Evolutionary conservation across 1,140 invertebrate species (phyloP), one percentile per base, ranked within the genome.

Genomic region (Diabrotica undecimpunctata): DNA sequence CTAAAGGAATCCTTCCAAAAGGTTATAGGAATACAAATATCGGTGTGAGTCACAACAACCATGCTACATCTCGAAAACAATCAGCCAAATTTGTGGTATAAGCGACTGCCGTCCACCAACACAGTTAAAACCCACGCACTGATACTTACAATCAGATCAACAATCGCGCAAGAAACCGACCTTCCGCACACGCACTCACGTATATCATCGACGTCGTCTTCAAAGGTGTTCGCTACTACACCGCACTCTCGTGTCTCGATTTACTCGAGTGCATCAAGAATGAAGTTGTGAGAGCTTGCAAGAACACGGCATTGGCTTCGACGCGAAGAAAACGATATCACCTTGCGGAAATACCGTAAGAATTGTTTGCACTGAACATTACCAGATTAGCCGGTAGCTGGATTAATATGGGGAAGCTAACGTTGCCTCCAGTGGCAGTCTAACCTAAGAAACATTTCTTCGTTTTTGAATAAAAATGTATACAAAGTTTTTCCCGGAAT

Each of bases 31-130:
- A 75, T 74, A 53, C 72, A 69, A 63, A 70, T 69, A 53, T 75
- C 71, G n/a, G 74, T 75, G 35, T 69, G 69, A 65, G 72, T 74
- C 67, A 75, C 74, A 36, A 75, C 74, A 55, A 75, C 74, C 74
- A 75, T 75, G 51, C 66, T 75, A 67, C 65, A 66, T 62, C 37
- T 53, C 52, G 41, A 53, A 59, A 46, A 46, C 8, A 46, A 46
- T 46, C 41, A 46, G 41, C n/a, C 41, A 46, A 10, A n/a, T 3
- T 46, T 6, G 41, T 46, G 41, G 25, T 25, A 25, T 25, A 6
- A 46, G n/a, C 41, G n/a, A 46, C n/a, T n/a, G 8, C 41, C 41
- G 2, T 46, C 8, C 41, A 46, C 41, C 41, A 46, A 46, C 41
- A 46, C n/a, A 46, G 1, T 25, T 10, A 46, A 46, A 46, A 46